Base-by-base conservation (phyloP, 2,888 invertebrate genomes). In the Perizoma flavofasciatum region DNA sequence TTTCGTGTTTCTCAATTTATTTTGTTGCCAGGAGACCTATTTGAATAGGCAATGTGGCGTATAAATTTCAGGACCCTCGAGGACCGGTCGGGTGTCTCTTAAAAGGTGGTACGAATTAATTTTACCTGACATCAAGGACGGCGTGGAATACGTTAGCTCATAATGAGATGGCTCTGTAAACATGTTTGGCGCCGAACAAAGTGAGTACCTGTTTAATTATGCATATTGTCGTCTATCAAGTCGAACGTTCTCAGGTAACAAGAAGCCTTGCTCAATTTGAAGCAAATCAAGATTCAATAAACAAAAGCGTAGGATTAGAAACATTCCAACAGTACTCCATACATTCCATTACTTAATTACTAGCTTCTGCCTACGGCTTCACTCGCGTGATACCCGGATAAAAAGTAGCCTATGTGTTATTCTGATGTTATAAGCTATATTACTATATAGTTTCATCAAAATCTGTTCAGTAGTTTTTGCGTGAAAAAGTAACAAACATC, bases 101-200 rank as follows among this genome's bases (percentile, higher is more conserved):
- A 84, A 88, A 87, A 88, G 86, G 86, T 85, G 83, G 82, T 82
- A 74, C 82, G 84, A 88, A 88, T 89, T 88, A 88, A 88, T 88
- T 86, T 88, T 77, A 83, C 82, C 85, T 84, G 84, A 83, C 85
- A 78, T 85, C 82, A 83, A 87, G 85, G 82, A 80, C 78, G 77
- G 66, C 65, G 73, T 65, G 66, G 84, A 86, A 86, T 86, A 85
- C 78, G 80, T 82, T 81, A 76, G 72, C 73, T 76, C 73, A 74
- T 85, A 85, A 86, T 85, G 81, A 86, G 82, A 82, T 78, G 75
- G 76, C 77, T 79, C 75, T 64, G 75, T 77, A 79, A 82, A 85
- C 79, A 82, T 74, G 72, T 75, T 79, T 72, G 69, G 66, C 61
- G 59, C 65, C 46, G 65, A 72, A 74, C 72, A 73, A 74, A 75